Percentiles rank a stretch among this genome's conserved stretches.
Conservation (phyloP, 2,888 invertebrate species). For the Hedychridium roseum region DNA sequence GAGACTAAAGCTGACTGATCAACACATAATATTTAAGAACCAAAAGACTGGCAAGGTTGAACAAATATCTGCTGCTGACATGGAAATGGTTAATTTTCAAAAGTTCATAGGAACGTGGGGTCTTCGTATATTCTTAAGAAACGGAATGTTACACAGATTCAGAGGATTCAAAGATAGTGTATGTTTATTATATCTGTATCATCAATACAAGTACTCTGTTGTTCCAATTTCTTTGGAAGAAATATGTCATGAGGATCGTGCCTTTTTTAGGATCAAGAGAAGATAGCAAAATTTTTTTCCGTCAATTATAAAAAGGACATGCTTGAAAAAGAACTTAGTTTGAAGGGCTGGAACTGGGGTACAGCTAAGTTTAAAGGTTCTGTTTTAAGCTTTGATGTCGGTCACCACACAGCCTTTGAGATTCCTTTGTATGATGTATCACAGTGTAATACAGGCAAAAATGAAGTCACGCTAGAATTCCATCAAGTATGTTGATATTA, state of each 20-base stretch:
- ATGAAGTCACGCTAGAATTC: constrained; percentile 97
- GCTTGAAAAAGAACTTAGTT: constrained; percentile 89
- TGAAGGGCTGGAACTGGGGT: constrained; percentile 99
- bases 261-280: constrained; percentile 86
- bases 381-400: constrained; percentile 84
- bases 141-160: constrained; percentile 89
- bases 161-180: constrained; percentile 92
- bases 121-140: constrained; percentile 86
- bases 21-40: constrained; percentile 91
- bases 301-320: constrained; percentile 84
- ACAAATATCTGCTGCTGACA: constrained; percentile 82
- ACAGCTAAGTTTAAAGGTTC: constrained; percentile 92
- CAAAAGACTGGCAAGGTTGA: constrained; percentile 96
- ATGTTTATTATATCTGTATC: no score
- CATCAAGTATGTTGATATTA: constrained; percentile 75
- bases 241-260: no score
- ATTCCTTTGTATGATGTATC: constrained; percentile 96
- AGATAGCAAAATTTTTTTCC: constrained; percentile 88
- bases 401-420: constrained; percentile 88
- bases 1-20: constrained; percentile 89
- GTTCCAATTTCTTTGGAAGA: no score
- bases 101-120: constrained; percentile 92
- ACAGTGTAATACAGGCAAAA: constrained; percentile 94
- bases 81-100: constrained; percentile 92
- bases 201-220: no score